phyloP scores from a whole-genome alignment of 1,140 invertebrate species.

The Eupristina koningsbergeri region DNA sequence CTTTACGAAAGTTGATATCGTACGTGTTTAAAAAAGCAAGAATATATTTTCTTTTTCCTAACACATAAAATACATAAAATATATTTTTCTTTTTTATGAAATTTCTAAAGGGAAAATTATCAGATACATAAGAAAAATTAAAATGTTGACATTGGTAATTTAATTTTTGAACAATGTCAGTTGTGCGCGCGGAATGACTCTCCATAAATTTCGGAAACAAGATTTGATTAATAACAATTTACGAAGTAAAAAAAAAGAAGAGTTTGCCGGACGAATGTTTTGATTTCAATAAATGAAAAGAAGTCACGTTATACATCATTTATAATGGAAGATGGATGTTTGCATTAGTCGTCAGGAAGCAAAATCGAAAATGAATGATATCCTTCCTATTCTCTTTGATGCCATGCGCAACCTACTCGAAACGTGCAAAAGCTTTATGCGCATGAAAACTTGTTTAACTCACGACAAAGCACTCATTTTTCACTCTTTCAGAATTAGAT shows the following conservation, averaged over 20 bases:
- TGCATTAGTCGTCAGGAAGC: neutral
- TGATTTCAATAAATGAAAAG: no score
- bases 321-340: neutral
- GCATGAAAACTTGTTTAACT: neutral
- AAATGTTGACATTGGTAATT: no score
- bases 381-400: neutral
- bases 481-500: neutral
- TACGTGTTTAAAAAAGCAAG: neutral
- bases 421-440: neutral
- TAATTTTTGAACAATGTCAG: no score
- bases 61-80: neutral
- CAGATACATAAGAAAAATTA: no score
- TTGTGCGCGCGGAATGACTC: no score
- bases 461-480: neutral
- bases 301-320: neutral
- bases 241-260: no score
- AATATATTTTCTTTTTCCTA: conserved; percentile 23
- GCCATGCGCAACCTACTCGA: neutral
- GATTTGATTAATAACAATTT: no score
- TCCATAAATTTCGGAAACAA: no score
- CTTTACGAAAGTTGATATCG: neutral
- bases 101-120: neutral
- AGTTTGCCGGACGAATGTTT: no score
- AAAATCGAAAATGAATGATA: neutral
- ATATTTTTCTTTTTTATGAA: neutral